phyloP scores from a whole-genome alignment of 2,888 invertebrate genomes.

The Perizoma flavofasciatum region DNA sequence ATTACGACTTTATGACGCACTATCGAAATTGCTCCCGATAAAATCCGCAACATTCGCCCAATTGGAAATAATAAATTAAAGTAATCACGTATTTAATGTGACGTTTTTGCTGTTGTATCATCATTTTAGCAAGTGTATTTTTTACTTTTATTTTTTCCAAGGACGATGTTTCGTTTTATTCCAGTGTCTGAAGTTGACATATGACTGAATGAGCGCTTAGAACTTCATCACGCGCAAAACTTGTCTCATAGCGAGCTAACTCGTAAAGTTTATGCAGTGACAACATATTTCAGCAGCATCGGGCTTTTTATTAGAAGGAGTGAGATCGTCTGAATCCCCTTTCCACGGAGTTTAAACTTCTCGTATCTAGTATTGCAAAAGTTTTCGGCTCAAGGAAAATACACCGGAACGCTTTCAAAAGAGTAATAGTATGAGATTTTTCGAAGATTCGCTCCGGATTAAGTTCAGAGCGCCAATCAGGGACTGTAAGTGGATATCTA shows the following conservation, averaged over 20 bases:
- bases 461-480: constrained; percentile 69
- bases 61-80: constrained; percentile 74
- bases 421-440: constrained; percentile 66
- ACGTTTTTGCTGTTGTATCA: constrained; percentile 46
- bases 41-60: constrained; percentile 63
- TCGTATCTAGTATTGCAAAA: constrained; percentile 75
- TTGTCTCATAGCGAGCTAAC: constrained; percentile 67
- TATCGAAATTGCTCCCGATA: constrained; percentile 78
- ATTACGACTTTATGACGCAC: constrained; percentile 60
- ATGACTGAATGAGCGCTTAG: constrained; percentile 51
- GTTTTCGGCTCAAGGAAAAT: constrained; percentile 80
- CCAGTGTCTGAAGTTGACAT: constrained; percentile 42
- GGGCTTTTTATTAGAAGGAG: constrained; percentile 75
- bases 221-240: constrained; percentile 57
- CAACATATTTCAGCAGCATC: constrained; percentile 78
- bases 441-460: constrained; percentile 65
- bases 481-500: constrained; percentile 58
- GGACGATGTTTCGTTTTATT: constrained; percentile 26
- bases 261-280: constrained; percentile 81
- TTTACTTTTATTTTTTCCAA: constrained; percentile 23
- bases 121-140: constrained; percentile 43
- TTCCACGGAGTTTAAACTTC: constrained; percentile 72
- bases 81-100: constrained; percentile 71
- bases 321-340: constrained; percentile 72
- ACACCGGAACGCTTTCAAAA: constrained; percentile 82